Evolutionary conservation across 2,888 invertebrate species (phyloP), one percentile per base, ranked within the genome.

Genomic region (Drosophila ezoana): DNA sequence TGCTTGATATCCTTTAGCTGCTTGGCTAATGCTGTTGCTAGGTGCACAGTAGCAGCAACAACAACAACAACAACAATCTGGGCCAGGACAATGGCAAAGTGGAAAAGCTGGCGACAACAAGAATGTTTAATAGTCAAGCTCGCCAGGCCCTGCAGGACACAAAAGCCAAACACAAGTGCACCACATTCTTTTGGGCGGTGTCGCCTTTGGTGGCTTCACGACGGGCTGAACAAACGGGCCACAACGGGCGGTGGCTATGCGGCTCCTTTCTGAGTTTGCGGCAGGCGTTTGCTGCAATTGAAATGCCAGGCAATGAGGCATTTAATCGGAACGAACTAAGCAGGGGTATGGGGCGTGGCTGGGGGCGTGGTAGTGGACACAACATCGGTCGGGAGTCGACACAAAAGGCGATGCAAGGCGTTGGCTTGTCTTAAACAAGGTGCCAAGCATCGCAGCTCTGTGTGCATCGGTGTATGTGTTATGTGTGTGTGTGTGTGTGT

Each of bases 291-390:
- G 45, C 59, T 72, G 82, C 82, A 82, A 79, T 68, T 70, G 57
- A 71, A 76, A 82, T 73, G 74, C 70, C 58, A 69, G 54, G 73
- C 79, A 82, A 76, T 79, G 81, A 73, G 76, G 85, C 85, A 82
- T 81, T 76, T 79, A 87, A 80, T 82, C 79, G 82, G 72, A 85
- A 75, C 64, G 62, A 57, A 67, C 74, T 61, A 48, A 62, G 44
- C 64, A 61, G 57, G 44, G 44, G 54, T 63, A 72, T 71, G 62
- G 49, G 44, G 47, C 32, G 58, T 54, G 48, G 54, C 43, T 43
- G 58, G 33, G 43, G 70, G 41, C 37, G 52, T 23, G 37, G 13
- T 16, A 53, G 57, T 58, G 72, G 74, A 68, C 74, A 48, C 33
- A 52, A 43, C 45, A 43, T 44, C 33, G 33, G 47, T 62, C 60